These are phyloP conservation scores for Baryphthengus martii DNA, from an alignment of 2,113 vertebrate species.

Conservation along the genomic window DNA sequence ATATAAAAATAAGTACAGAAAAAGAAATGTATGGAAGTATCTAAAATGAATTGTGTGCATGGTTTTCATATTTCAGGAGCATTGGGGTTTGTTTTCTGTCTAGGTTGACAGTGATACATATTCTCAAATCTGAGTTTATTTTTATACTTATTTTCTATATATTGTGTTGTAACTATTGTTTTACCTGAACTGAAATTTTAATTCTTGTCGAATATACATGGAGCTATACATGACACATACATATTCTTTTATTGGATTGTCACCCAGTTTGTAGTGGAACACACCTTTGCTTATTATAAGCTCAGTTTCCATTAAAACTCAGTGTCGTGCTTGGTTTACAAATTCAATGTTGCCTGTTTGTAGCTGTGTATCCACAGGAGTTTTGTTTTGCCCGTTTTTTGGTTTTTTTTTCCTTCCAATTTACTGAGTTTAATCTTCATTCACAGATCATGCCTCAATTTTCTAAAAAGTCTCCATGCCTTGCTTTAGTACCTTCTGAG, in stretches of 20 bases:
- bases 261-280: background rate
- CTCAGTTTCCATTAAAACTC: background rate
- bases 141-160: background rate
- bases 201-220: background rate
- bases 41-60: background rate
- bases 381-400: rapidly evolving
- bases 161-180: background rate
- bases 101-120: background rate
- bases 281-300: background rate
- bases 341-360: background rate
- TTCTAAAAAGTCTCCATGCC: background rate
- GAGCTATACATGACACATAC: background rate
- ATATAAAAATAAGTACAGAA: background rate
- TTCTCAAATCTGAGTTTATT: background rate
- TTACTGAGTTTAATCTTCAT: background rate
- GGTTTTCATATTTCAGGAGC: background rate
- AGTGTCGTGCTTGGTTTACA: background rate
- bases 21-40: background rate
- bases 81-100: background rate
- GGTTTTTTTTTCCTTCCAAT: rapidly evolving
- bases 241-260: background rate
- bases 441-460: background rate
- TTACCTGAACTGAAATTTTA: background rate
- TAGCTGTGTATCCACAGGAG: background rate
- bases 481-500: background rate